Percentiles rank a stretch among this genome's conserved stretches.
These are phyloP conservation scores for Maniola hyperantus DNA, from an alignment of 2,888 invertebrate genomes.

Conservation along the genomic window DNA sequence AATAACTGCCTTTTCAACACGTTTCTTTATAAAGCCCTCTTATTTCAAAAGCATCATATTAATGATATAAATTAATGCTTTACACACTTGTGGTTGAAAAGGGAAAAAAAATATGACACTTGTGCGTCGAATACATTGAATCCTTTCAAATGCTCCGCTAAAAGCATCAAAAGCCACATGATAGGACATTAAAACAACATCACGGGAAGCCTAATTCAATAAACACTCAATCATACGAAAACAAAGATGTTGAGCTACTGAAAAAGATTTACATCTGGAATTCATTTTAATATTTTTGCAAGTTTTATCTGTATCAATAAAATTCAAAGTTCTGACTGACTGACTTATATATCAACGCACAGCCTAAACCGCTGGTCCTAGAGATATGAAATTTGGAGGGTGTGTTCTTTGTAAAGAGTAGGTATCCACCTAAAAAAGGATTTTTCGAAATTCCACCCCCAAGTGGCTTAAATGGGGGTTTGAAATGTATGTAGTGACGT, in stretches of 20 bases:
- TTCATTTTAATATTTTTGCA: neutral
- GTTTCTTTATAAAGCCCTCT: no score
- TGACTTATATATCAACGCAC: no score
- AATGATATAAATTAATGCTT: neutral
- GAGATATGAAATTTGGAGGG: no score
- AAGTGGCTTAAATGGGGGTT: no score
- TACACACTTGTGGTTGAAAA: slow-evolving; percentile 11
- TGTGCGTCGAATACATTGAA: slow-evolving; percentile 16
- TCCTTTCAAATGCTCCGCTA: slow-evolving; percentile 31
- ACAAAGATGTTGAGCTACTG: slow-evolving; percentile 38
- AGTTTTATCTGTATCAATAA: no score
- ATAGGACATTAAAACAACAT: slow-evolving; percentile 53
- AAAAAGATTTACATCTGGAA: slow-evolving; percentile 12
- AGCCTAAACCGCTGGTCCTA: no score
- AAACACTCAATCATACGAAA: slow-evolving; percentile 64
- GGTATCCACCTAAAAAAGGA: no score
- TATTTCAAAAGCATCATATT: no score
- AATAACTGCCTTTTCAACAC: neutral
- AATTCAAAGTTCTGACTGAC: no score
- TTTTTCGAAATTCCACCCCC: no score
- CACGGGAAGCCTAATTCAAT: slow-evolving; percentile 73
- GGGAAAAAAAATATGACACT: slow-evolving; percentile 15
- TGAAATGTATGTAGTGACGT: no score
- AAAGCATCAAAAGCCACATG: slow-evolving; percentile 48
- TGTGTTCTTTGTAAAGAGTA: no score